Base-by-base conservation (phyloP, 1,140 invertebrate genomes). In the Episyrphus balteatus region DNA sequence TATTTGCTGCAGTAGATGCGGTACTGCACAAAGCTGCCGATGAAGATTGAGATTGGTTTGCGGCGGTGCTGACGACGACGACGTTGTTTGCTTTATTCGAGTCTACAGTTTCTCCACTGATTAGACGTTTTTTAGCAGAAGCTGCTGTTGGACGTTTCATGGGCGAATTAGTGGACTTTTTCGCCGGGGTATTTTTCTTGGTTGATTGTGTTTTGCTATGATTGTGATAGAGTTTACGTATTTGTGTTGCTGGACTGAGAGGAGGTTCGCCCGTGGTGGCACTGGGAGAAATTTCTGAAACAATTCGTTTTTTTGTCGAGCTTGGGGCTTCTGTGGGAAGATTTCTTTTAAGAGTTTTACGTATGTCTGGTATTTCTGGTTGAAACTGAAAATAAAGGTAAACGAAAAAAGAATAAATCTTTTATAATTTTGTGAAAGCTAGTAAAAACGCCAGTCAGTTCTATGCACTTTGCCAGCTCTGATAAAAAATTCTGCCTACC, bases 141-240 rank as follows among this genome's bases (percentile, higher is more conserved):
- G 56, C 36, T 8, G 21, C 21, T 26, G 21, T 26, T 26, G 21
- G 21, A 26, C 21, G 21, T 26, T 26, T 26, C 21, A 26, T 26
- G 21, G 21, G 21, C 21, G 21, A 26, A 26, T 26, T 26, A 42
- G 3, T 15, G 15, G 11, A 18, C 40, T 13, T 1, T 56, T 48
- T 37, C 58, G 60, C 33, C 60, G 59, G 33, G 63, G 54, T 18
- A 18, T 49, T 39, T n/a, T 42, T 42, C 11, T 42, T 3, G 3
- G 3, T 13, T 21, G 40, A 42, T 21, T 46, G 43, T 2, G 48
- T n/a, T 47, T 52, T 52, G 13, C 31, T 44, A 34, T 44, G 43
- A 33, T 44, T 44, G 32, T 44, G 26, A 33, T 44, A 44, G 3
- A 44, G 43, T 44, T 44, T 38, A 38, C 36, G 36, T n/a, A 38